Conservation (phyloP, 2,888 invertebrate genomes). For the Sminthurinus aureus region DNA sequence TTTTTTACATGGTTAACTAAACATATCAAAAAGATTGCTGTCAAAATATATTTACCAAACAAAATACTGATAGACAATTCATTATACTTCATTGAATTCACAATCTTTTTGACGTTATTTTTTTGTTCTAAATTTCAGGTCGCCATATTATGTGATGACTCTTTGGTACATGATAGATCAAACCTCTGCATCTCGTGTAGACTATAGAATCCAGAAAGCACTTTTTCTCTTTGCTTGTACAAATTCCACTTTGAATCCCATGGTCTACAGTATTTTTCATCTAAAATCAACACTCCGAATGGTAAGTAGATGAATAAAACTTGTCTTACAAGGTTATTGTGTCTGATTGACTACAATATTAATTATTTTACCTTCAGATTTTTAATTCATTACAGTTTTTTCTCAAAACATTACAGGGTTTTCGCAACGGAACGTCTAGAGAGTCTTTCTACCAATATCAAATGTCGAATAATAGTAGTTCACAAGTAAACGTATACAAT, state of each 20-base stretch:
- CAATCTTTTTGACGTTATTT: too few species aligned
- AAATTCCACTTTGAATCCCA: conserved; percentile 95
- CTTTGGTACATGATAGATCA: conserved; percentile 88
- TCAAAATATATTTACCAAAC: too few species aligned
- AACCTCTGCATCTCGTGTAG: conserved; percentile 73
- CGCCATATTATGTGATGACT: conserved; percentile 91
- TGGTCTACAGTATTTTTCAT: conserved; percentile 86
- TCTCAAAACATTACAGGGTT: not conserved
- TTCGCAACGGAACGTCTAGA: not conserved
- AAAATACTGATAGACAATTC: too few species aligned
- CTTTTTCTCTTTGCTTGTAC: conserved; percentile 95
- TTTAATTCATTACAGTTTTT: not conserved
- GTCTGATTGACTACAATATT: not conserved
- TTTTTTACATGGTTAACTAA: conserved; percentile 80
- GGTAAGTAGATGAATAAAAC: not conserved
- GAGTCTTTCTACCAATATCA: not conserved
- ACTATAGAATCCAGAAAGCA: conserved; percentile 81
- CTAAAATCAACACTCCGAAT: conserved; percentile 46
- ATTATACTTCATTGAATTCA: too few species aligned
- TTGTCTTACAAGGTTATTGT: not conserved
- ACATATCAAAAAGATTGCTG: too few species aligned
- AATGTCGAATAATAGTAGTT: not conserved
- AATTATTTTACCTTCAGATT: not conserved
- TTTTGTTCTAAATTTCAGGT: conserved; percentile 61
- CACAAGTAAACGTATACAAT: not conserved